These are phyloP conservation scores for Mus minutoides DNA, from an alignment of 2,797 vertebrate genomes.

Conservation along the genomic window DNA sequence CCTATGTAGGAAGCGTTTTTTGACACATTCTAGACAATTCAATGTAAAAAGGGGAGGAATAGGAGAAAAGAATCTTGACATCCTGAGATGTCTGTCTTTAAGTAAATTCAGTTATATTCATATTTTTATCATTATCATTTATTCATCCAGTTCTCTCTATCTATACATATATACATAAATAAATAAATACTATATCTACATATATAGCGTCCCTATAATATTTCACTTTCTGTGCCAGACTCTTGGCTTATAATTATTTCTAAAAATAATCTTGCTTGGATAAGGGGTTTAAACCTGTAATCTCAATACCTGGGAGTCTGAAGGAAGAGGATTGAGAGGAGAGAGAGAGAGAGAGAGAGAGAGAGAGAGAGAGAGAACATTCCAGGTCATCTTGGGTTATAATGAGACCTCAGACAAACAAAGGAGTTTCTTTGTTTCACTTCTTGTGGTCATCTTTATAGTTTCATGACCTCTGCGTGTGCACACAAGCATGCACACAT, in stretches of 20 bases:
- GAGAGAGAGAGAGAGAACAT: not conserved
- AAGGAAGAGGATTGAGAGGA: not conserved
- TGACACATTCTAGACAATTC: not conserved
- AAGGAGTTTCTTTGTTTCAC: not conserved
- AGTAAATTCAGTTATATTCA: not conserved
- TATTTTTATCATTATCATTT: not conserved
- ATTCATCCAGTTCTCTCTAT: not conserved
- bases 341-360: not conserved
- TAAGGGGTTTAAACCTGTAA: not conserved
- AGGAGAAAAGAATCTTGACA: conserved; percentile 8
- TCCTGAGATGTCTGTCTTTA: not conserved
- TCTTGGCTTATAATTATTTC: not conserved
- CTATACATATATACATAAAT: not conserved
- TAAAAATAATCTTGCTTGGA: not conserved
- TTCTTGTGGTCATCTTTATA: not conserved
- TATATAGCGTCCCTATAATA: not conserved
- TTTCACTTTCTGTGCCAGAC: not conserved
- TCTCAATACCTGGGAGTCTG: not conserved
- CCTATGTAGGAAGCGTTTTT: not conserved
- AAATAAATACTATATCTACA: not conserved
- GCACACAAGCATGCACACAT: not conserved
- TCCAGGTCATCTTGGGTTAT: not conserved
- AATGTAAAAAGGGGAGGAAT: not conserved
- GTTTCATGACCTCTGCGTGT: not conserved
- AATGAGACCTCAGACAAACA: not conserved